A percentile compares a stretch with the other conserved stretches of the same genome.
Conservation (phyloP, 2,888 invertebrate species). For the Perizoma affinitatum region DNA sequence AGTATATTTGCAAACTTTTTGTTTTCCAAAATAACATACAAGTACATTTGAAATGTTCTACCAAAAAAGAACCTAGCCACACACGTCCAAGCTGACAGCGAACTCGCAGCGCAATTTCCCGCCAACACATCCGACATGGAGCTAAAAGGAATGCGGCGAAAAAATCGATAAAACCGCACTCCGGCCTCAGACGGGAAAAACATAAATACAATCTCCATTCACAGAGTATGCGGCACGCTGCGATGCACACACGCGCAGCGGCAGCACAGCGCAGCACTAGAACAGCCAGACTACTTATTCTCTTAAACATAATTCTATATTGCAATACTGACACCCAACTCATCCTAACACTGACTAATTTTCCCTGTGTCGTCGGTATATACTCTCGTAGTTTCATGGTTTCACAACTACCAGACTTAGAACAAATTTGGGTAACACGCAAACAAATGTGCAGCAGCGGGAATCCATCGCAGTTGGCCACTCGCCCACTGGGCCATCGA, state of each 20-base stretch:
- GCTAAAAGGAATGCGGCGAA: constrained; percentile 47
- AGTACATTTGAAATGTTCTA: neutral
- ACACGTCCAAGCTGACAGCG: constrained; percentile 36
- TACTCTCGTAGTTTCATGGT: too few species aligned
- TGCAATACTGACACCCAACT: too few species aligned
- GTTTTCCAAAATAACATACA: neutral
- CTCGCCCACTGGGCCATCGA: too few species aligned
- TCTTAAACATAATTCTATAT: too few species aligned
- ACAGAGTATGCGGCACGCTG: constrained; percentile 57
- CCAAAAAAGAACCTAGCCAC: constrained; percentile 12
- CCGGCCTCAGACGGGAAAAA: constrained; percentile 56
- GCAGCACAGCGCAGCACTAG: neutral
- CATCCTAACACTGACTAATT: too few species aligned
- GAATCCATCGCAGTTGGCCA: too few species aligned
- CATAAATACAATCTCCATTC: constrained; percentile 66
- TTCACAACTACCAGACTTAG: too few species aligned
- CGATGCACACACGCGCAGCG: constrained; percentile 50
- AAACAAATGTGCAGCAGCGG: too few species aligned
- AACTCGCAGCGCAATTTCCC: constrained; percentile 44
- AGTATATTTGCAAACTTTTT: too few species aligned
- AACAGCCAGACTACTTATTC: constrained; percentile 1
- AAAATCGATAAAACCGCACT: constrained; percentile 65
- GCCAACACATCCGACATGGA: constrained; percentile 47
- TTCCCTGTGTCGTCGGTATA: too few species aligned
- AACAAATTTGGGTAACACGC: too few species aligned